Evolutionary conservation across 2,113 vertebrate species (phyloP).

Genomic region (Psettodes erumei): DNA sequence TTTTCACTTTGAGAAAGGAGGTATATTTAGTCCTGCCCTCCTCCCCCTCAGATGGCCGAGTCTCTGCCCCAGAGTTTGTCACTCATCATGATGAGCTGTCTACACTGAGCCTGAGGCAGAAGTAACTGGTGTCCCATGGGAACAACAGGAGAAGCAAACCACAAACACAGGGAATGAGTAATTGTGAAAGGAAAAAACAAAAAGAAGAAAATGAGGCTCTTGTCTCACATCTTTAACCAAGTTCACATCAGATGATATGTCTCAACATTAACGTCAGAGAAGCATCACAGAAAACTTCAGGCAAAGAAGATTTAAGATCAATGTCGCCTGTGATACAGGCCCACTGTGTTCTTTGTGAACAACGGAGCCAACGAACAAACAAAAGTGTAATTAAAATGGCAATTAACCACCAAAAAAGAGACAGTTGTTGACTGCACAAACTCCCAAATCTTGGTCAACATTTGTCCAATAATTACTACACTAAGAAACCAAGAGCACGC

Average conservation of each 20-base stretch:
- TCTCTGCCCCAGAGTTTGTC: constrained; percentile 57
- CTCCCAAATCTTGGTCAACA: too few species aligned
- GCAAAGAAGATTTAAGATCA: too few species aligned
- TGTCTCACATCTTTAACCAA: neutral
- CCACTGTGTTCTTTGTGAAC: neutral
- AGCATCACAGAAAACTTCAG: neutral
- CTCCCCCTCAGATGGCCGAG: constrained; percentile 56
- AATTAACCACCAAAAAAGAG: too few species aligned
- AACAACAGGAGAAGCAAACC: neutral
- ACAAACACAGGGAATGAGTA: neutral
- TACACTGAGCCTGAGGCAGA: constrained; percentile 38
- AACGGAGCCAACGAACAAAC: too few species aligned
- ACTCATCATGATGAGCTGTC: constrained; percentile 69
- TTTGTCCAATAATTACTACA: too few species aligned
- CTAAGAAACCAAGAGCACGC: neutral
- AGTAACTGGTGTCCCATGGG: neutral
- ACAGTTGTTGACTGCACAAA: too few species aligned
- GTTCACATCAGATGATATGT: neutral
- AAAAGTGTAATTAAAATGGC: too few species aligned
- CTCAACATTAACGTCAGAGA: neutral
- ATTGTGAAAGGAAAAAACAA: neutral
- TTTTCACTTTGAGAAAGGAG: constrained; percentile 56
- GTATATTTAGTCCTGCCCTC: constrained; percentile 54
- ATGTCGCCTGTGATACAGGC: too few species aligned
- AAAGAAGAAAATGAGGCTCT: neutral